Evolutionary conservation across 2,113 vertebrate genomes (phyloP).

Genomic region (Ancistrus triradiatus): DNA sequence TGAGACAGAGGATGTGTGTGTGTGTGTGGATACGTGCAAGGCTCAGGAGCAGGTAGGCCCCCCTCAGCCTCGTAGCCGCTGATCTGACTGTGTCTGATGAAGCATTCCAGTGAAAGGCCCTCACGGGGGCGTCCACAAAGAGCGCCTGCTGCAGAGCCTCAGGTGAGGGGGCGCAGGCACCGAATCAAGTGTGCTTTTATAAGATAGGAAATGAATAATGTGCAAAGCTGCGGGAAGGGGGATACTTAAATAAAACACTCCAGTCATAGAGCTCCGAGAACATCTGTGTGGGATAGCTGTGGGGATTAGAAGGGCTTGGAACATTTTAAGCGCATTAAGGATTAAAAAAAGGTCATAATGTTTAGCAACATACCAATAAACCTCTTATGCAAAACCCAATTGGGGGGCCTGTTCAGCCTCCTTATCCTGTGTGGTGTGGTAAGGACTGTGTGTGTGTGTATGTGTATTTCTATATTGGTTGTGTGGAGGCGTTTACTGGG

Average conservation of each 20-base stretch:
- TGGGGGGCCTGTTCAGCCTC: constrained; percentile 63
- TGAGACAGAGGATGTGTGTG: too few species aligned
- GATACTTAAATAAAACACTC: constrained; percentile 57
- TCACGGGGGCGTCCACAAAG: constrained; percentile 34
- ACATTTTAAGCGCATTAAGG: constrained; percentile 65
- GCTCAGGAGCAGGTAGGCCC: constrained; percentile 32
- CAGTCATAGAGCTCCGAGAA: constrained; percentile 60
- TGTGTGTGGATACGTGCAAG: too few species aligned
- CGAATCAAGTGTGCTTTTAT: constrained; percentile 50
- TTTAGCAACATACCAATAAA: constrained; percentile 74
- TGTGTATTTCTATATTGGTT: constrained; percentile 15
- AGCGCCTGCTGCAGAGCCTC: constrained; percentile 39
- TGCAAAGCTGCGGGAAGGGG: constrained; percentile 43
- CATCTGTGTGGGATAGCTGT: constrained; percentile 60
- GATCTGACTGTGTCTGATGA: constrained; percentile 16
- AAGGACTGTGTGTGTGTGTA: constrained; percentile 36
- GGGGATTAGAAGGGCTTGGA: constrained; percentile 60
- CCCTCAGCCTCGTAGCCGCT: constrained; percentile 8
- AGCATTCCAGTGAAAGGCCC: constrained; percentile 18
- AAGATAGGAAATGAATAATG: constrained; percentile 55
- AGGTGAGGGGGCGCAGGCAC: constrained; percentile 34
- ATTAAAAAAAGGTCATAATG: constrained; percentile 74
- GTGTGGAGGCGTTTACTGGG: constrained; percentile 29
- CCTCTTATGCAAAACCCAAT: constrained; percentile 72
- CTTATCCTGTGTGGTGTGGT: constrained; percentile 60